These are phyloP conservation scores for Artemia franciscana DNA, from an alignment of 1,140 invertebrate genomes.

Conservation along the genomic window DNA sequence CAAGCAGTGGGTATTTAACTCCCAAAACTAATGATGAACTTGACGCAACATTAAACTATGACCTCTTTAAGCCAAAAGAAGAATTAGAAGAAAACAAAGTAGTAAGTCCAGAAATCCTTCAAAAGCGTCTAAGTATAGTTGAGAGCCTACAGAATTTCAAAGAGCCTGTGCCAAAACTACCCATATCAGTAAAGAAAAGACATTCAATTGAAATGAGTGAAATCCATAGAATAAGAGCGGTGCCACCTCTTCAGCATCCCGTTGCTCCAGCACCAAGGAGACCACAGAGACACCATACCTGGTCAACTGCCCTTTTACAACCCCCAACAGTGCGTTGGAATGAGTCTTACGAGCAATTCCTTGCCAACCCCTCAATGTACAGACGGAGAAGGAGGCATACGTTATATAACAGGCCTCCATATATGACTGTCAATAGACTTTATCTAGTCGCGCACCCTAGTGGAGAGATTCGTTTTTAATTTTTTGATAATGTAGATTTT, in stretches of 20 bases:
- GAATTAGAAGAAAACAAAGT: background rate
- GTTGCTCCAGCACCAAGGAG: background rate
- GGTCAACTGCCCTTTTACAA: background rate
- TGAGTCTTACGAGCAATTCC: background rate
- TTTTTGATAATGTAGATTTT: too few species aligned
- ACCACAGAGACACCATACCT: background rate
- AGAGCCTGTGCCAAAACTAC: background rate
- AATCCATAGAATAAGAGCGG: background rate
- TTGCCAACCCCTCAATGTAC: background rate
- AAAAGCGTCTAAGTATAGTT: background rate
- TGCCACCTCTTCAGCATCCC: background rate
- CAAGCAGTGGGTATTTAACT: conserved; percentile 1
- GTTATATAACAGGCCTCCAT: background rate
- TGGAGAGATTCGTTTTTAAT: background rate
- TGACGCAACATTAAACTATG: background rate
- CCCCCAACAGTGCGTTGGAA: background rate
- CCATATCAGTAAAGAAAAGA: background rate
- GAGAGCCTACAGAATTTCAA: background rate
- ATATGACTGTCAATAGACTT: background rate
- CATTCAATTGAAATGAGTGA: background rate
- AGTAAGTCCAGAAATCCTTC: background rate
- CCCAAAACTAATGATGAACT: background rate
- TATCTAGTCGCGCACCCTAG: background rate
- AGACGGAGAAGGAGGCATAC: background rate
- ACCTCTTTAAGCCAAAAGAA: background rate